Evolutionary conservation across 2,888 invertebrate species (phyloP).

Genomic region (Lydus trimaculatus): DNA sequence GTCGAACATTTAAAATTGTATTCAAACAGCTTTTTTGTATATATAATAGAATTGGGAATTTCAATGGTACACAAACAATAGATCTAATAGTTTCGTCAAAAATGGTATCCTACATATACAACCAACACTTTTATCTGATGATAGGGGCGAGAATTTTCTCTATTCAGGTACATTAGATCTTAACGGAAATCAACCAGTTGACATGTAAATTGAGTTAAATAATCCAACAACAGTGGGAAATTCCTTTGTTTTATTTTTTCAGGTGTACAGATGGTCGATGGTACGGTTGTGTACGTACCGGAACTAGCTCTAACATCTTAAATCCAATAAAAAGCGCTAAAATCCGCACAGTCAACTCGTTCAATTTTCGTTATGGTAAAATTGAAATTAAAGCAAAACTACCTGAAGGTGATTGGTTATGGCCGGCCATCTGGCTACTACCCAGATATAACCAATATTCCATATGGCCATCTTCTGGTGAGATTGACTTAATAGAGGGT

Average conservation of each 20-base stretch:
- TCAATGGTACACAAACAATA: conserved; percentile 71
- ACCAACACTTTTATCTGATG: conserved; percentile 60
- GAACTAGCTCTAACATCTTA: conserved; percentile 62
- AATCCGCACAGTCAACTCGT: conserved; percentile 68
- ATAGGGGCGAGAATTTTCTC: conserved; percentile 9
- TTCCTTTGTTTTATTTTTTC: background rate
- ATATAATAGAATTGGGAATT: conserved; percentile 70
- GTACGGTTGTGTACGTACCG: conserved; percentile 68
- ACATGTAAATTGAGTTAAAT: background rate
- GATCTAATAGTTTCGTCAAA: conserved; percentile 68
- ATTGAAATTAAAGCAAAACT: conserved; percentile 72
- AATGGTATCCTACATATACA: conserved; percentile 66
- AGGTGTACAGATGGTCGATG: conserved; percentile 46
- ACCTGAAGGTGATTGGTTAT: conserved; percentile 77
- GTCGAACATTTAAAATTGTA: background rate
- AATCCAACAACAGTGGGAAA: background rate
- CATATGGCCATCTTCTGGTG: conserved; percentile 73
- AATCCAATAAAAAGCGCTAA: conserved; percentile 75
- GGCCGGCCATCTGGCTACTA: conserved; percentile 74
- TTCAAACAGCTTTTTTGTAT: background rate
- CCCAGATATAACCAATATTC: conserved; percentile 70
- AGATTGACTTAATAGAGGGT: conserved; percentile 72
- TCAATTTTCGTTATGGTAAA: conserved; percentile 71
- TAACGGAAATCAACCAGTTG: conserved; percentile 13
- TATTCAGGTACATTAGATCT: conserved; percentile 8